A percentile compares a stretch with the other conserved stretches of the same genome.
Evolutionary conservation across 2,797 vertebrate genomes (phyloP).

Genomic region (Pantherophis alleghaniensis): DNA sequence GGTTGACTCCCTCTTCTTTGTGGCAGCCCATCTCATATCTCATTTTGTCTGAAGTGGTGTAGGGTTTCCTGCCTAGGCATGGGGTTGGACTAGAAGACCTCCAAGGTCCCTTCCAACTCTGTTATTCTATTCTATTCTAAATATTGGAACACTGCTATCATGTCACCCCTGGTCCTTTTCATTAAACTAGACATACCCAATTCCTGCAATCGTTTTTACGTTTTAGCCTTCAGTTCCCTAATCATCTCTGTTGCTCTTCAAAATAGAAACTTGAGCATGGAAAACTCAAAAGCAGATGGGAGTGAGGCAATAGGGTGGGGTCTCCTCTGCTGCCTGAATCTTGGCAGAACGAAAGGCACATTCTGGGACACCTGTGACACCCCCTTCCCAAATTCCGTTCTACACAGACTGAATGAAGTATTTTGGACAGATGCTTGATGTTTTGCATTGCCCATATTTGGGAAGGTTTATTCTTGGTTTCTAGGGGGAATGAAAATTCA

Average conservation of each 20-base stretch:
- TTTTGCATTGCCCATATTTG: background rate
- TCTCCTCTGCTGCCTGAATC: background rate
- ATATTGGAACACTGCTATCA: background rate
- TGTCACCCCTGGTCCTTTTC: background rate
- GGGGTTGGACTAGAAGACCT: too few relatives aligned
- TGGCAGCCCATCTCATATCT: background rate
- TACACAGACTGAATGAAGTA: background rate
- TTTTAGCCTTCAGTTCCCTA: background rate
- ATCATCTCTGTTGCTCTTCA: background rate
- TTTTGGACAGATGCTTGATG: background rate
- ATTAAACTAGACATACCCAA: background rate
- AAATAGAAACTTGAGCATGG: background rate
- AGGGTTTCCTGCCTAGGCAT: too few relatives aligned
- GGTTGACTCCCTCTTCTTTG: background rate
- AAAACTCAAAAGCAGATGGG: background rate
- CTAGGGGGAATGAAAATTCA: background rate
- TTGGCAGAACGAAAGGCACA: background rate
- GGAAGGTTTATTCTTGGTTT: background rate
- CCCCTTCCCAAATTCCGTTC: background rate
- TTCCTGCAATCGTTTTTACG: background rate
- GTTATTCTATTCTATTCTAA: background rate
- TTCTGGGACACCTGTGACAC: background rate
- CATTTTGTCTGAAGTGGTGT: too few relatives aligned
- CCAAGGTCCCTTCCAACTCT: too few relatives aligned
- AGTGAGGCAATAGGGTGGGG: constrained; percentile 9